A percentile compares a stretch with the other conserved stretches of the same genome.
phyloP scores from a whole-genome alignment of 2,888 invertebrate genomes.

The Eumerus sabulonum region DNA sequence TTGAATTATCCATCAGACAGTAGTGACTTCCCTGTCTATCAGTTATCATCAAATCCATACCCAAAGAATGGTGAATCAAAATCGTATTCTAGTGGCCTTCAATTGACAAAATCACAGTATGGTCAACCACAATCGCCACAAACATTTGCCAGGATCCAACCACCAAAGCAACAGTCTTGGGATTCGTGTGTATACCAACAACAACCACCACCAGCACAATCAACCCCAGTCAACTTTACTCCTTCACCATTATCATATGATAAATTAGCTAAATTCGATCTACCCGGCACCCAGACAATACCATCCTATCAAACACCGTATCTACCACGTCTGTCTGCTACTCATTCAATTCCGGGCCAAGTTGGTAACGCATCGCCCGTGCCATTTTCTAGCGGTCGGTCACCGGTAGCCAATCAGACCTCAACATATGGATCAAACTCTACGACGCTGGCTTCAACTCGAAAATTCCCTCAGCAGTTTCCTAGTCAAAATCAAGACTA shows the following conservation, averaged over 20 bases:
- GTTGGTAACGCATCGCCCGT: slow-evolving; percentile 74
- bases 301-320: slow-evolving; percentile 45
- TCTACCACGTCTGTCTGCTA: slow-evolving; percentile 40
- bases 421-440: slow-evolving; percentile 29
- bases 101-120: slow-evolving; percentile 33
- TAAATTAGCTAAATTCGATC: slow-evolving; percentile 76
- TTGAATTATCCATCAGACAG: slow-evolving; percentile 76
- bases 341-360: slow-evolving; percentile 37
- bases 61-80: too few species aligned
- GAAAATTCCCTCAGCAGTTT: slow-evolving; percentile 46
- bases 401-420: slow-evolving; percentile 26
- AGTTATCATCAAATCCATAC: slow-evolving; percentile 29
- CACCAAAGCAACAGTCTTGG: slow-evolving; percentile 77
- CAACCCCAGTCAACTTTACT: slow-evolving; percentile 73
- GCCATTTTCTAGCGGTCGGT: slow-evolving; percentile 70
- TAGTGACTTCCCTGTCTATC: slow-evolving; percentile 73
- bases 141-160: slow-evolving; percentile 77
- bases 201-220: slow-evolving; percentile 61
- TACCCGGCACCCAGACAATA: slow-evolving; percentile 41
- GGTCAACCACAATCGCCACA: slow-evolving; percentile 76
- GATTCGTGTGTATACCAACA: slow-evolving; percentile 71
- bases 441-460: slow-evolving; percentile 43
- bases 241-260: slow-evolving; percentile 76
- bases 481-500: slow-evolving; percentile 32
- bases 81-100: slow-evolving; percentile 63